Evolutionary conservation across 1,140 invertebrate genomes (phyloP), one percentile per base, ranked within the genome.

Genomic region (Euschistus heros): DNA sequence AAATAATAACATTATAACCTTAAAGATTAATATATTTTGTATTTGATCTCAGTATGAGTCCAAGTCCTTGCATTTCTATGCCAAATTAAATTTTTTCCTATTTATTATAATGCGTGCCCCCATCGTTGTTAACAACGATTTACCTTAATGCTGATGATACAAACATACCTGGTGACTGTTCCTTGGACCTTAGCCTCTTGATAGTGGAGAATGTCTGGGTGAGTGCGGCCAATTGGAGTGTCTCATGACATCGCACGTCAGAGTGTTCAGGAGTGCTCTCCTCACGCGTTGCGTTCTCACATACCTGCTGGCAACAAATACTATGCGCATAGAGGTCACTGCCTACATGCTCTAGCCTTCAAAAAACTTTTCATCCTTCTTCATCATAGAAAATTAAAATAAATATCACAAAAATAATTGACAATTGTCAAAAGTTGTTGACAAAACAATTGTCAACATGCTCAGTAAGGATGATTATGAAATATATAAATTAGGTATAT

Each of bases 191-290:
- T 17, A 75, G 67, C 57, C 71, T 72, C 60, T 73, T 71, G 46
- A 75, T 71, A 60, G 71, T 74, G 59, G 66, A 70, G 13, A 75
- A 68, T 0, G 74, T 74, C 60, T 74, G 74, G n/a, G 71, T 70
- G 22, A 75, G 65, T 24, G 73, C 71, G 20, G 71, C 71, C 22
- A 74, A 72, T 61, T 74, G 73, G 13, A 70, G 68, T 15, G 61
- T 66, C 26, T 71, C 70, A 18, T 33, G 63, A 13, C 10, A 13
- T 13, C 33, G 5, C 6, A 6, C 33, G 33, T 37, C 33, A 13
- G 33, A 13, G 33, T 37, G 33, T 26, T 62, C 42, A 42, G 17
- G 24, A 24, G 18, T 6, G 18, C 27, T 27, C 55, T n/a, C 26
- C 26, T n/a, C 20, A 1, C 26, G 55, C 17, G 6, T 26, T 59